Evolutionary conservation across 1,140 invertebrate species (phyloP), one percentile per base, ranked within the genome.

Genomic region (Magallana angulata): DNA sequence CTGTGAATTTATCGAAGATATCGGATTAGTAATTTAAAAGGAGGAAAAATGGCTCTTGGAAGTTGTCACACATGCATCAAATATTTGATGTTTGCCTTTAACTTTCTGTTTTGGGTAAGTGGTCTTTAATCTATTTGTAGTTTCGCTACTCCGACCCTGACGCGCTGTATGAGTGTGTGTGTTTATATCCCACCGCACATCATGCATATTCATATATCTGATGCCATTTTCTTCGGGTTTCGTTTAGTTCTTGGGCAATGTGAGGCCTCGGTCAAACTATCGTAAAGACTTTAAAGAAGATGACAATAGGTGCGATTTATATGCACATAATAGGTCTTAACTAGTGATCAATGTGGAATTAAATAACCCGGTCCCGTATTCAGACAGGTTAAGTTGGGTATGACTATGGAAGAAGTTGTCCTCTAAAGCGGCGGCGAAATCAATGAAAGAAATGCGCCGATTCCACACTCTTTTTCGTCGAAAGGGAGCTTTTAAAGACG

Each of bases 51-150:
- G 92, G 93, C 92, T 30, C 84, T 95, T 8, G 94, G 93, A 90
- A 93, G 94, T 58, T 95, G 94, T 91, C 94, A 94, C 88, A 92
- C 93, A 4, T 95, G 94, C 89, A 93, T 95, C 90, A 94, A 94
- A 90, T 95, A 95, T 93, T 91, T 95, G 91, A 94, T 95, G 94
- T 95, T 95, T 88, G 94, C 93, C 36, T 95, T 95, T 90, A 95
- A 95, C 90, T 94, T 95, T 88, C 76, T 95, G 12, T 95, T 95
- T 89, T 95, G 94, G 94, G 94, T 94, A 90, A 94, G 94, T 94
- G 71, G 30, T 64, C 57, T 59, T 83, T 30, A 57, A 24, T 24
- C 59, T 82, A 62, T 60, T 18, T 60, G 36, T 48, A 48, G 36
- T 48, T 82, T 80, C 12, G 16, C 76, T 80, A 18, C 36, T 48